Conservation (phyloP, 2,888 invertebrate species). For the Catocala fraxini region DNA sequence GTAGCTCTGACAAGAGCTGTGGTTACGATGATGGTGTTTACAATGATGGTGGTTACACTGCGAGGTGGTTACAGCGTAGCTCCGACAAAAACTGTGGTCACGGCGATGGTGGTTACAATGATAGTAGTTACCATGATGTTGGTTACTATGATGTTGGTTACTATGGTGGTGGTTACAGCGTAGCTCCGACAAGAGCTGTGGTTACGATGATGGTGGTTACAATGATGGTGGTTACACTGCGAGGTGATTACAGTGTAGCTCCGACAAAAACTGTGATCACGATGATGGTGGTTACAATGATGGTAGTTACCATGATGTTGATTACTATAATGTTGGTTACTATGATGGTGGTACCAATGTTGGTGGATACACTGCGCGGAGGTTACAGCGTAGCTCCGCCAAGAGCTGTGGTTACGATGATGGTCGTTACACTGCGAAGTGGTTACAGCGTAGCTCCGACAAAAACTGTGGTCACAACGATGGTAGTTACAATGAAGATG, state of each 20-base stretch:
- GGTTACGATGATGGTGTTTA: conserved; percentile 1
- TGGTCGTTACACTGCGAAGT: conserved; percentile 10
- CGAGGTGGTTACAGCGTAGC: conserved; percentile 5
- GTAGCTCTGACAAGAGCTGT: too few relatives aligned
- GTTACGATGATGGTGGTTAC: neutral
- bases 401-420: neutral
- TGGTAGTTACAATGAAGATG: neutral
- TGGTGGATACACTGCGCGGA: neutral
- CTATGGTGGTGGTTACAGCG: conserved; percentile 2
- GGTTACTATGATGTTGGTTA: neutral
- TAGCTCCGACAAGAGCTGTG: too few relatives aligned
- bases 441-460: conserved; percentile 4
- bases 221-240: conserved; percentile 15
- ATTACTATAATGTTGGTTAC: neutral
- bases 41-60: conserved; percentile 16
- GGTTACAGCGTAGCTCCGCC: too few relatives aligned
- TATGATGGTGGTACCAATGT: neutral
- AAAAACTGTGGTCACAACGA: neutral
- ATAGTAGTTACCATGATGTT: neutral
- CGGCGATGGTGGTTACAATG: neutral
- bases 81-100: neutral
- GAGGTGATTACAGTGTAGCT: conserved; percentile 4
- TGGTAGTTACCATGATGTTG: too few relatives aligned
- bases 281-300: neutral
- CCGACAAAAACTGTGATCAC: neutral